These are phyloP conservation scores for Reinhardtius hippoglossoides DNA, from an alignment of 2,113 vertebrate genomes.

Conservation along the genomic window DNA sequence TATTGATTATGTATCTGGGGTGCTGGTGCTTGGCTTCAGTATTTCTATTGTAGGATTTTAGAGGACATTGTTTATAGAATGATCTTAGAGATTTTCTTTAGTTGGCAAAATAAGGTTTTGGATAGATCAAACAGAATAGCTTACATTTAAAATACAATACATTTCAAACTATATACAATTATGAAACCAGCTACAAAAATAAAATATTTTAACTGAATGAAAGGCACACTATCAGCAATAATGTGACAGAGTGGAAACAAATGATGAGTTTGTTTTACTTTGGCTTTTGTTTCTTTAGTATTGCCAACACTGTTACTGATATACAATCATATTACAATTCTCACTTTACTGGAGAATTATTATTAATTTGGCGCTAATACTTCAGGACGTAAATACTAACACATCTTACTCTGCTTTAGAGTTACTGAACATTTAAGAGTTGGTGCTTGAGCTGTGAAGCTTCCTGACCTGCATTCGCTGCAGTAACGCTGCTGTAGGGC, in stretches of 20 bases:
- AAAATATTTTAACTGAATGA: background rate
- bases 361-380: background rate
- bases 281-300: no score
- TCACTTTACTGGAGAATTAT: background rate
- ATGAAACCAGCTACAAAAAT: background rate
- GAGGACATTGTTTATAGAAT: background rate
- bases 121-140: no score
- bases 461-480: slow-evolving; percentile 87
- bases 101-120: background rate
- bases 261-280: no score
- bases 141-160: no score
- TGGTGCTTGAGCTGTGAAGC: background rate
- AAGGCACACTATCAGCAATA: no score
- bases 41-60: background rate
- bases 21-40: background rate
- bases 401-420: background rate
- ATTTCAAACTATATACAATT: no score
- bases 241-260: no score
- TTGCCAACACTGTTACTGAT: no score
- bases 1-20: background rate
- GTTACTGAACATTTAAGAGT: background rate
- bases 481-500: slow-evolving; percentile 94
- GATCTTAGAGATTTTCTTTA: background rate
- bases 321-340: no score
- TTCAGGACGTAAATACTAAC: no score